Conservation (phyloP, 2,113 vertebrate genomes). For the Carollia perspicillata region DNA sequence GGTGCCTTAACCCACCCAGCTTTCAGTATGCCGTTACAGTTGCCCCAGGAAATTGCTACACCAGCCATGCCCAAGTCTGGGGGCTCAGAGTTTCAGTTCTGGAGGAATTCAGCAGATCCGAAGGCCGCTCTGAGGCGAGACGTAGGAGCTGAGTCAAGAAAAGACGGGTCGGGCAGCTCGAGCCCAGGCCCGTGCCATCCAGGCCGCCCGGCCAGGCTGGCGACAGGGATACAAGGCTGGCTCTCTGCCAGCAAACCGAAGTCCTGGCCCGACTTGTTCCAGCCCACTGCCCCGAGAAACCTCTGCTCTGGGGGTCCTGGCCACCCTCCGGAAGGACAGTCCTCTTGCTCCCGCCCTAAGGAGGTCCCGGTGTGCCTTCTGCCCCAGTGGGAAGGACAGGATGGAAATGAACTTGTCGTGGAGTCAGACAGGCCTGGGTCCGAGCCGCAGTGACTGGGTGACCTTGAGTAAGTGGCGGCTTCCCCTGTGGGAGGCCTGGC, state of each 20-base stretch:
- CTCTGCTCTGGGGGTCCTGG: neutral
- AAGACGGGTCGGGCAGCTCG: neutral
- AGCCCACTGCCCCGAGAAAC: neutral
- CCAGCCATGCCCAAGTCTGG: neutral
- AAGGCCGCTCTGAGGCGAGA: neutral
- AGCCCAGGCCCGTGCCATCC: neutral
- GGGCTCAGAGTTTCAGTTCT: neutral
- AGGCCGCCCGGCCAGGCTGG: rapidly evolving
- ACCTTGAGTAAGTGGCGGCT: neutral
- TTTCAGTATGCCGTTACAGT: neutral
- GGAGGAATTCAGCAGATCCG: rapidly evolving
- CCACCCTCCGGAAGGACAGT: neutral
- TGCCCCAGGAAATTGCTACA: neutral
- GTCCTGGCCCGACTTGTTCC: neutral
- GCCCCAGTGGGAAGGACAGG: neutral
- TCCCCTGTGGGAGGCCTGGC: neutral
- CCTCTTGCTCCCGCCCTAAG: neutral
- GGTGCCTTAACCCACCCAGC: neutral
- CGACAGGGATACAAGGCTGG: rapidly evolving
- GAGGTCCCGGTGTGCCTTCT: neutral
- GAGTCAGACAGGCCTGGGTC: neutral
- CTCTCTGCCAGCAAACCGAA: neutral
- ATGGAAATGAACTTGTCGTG: rapidly evolving
- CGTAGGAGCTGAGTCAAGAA: neutral
- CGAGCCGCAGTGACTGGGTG: neutral